These are phyloP conservation scores for Hartigia nigra DNA, from an alignment of 2,888 invertebrate species.

Conservation along the genomic window DNA sequence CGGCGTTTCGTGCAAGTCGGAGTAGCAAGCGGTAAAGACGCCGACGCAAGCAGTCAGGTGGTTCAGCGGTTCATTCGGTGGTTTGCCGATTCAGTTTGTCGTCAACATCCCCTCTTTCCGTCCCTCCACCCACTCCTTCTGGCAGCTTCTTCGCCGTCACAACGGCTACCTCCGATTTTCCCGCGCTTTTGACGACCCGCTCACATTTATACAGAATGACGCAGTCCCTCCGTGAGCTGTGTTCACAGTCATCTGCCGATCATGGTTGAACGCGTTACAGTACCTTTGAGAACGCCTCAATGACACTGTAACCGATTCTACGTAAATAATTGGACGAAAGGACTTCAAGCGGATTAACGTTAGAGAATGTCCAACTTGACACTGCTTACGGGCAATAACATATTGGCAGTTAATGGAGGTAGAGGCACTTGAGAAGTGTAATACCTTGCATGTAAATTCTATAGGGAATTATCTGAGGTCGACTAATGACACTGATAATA, in stretches of 20 bases:
- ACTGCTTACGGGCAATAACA: neutral
- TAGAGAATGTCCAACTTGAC: neutral
- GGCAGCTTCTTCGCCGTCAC: conserved; percentile 37
- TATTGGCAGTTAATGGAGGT: neutral
- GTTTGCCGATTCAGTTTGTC: conserved; percentile 43
- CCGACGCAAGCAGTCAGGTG: conserved; percentile 33
- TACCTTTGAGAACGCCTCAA: neutral
- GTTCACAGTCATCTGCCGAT: neutral
- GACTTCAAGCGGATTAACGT: neutral
- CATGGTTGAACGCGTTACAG: neutral
- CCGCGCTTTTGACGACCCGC: conserved; percentile 33
- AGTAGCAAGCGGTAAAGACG: conserved; percentile 36
- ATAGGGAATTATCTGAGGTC: neutral
- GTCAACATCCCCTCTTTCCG: conserved; percentile 36
- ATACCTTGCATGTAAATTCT: neutral
- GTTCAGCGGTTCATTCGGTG: conserved; percentile 34
- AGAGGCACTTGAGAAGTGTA: neutral
- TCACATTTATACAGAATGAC: conserved; percentile 21
- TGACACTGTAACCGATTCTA: neutral
- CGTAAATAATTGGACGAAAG: neutral
- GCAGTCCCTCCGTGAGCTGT: neutral
- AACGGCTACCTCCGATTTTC: conserved; percentile 22
- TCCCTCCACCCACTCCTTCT: conserved; percentile 27
- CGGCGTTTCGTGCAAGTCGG: conserved; percentile 35
- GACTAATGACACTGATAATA: neutral